Conservation (phyloP, 2,888 invertebrate genomes). For the Lasioglossum villosulum region DNA sequence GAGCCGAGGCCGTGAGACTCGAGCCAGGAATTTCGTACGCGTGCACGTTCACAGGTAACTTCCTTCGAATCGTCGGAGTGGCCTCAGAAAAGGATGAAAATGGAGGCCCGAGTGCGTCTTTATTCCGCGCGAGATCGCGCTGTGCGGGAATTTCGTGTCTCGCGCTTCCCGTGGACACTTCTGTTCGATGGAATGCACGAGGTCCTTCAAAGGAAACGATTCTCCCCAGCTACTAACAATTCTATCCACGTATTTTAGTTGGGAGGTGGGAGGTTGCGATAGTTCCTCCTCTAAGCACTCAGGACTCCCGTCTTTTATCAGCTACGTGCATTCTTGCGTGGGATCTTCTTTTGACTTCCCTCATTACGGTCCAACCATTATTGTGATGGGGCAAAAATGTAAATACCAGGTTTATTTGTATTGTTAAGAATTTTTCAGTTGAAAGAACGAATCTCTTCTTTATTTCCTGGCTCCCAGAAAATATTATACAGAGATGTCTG, state of each 20-base stretch:
- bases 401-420: too few species aligned
- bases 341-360: background rate
- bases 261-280: background rate
- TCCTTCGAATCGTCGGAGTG: slow-evolving; percentile 32
- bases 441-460: too few species aligned
- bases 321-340: background rate
- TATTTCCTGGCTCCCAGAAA: background rate
- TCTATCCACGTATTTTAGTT: background rate
- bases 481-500: background rate
- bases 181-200: background rate
- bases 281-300: background rate
- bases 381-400: too few species aligned
- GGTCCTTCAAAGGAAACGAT: background rate
- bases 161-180: background rate
- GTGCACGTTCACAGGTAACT: slow-evolving; percentile 26
- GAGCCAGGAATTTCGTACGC: background rate
- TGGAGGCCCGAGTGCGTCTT: slow-evolving; percentile 1
- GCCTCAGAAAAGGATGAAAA: background rate
- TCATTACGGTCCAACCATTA: too few species aligned
- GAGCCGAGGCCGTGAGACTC: background rate
- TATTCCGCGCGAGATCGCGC: background rate
- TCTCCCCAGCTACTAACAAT: background rate
- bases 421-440: too few species aligned
- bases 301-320: background rate
- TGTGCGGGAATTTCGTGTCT: background rate